phyloP scores from a whole-genome alignment of 2,888 invertebrate species.

The Chrysolina oricalcia region DNA sequence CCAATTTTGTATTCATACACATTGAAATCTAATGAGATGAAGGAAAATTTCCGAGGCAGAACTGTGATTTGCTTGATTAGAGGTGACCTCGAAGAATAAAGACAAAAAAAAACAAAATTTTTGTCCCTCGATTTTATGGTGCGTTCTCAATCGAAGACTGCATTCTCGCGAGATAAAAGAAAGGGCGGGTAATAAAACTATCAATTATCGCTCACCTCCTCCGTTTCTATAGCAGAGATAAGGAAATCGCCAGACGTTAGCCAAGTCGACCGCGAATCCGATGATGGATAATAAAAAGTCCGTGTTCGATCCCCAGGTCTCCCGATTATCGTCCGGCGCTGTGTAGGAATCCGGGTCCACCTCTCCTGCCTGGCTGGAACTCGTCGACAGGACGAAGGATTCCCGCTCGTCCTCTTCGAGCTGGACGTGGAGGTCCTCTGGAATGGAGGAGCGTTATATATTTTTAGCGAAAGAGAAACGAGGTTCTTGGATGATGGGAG shows the following conservation, averaged over 20 bases:
- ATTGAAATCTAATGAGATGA: no score
- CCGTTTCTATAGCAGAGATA: slow-evolving; percentile 86
- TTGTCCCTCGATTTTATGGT: slow-evolving; percentile 15
- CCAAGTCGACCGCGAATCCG: slow-evolving; percentile 88
- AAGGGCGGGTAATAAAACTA: slow-evolving; percentile 42
- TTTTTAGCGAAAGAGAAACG: not conserved
- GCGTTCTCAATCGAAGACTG: slow-evolving; percentile 2
- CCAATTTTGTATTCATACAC: no score
- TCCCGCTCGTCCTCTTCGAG: slow-evolving; percentile 71
- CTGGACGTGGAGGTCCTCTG: slow-evolving; percentile 72
- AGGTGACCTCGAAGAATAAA: not conserved
- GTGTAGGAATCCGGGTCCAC: slow-evolving; percentile 68
- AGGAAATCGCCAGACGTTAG: slow-evolving; percentile 90
- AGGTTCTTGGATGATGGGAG: no score
- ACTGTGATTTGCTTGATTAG: not conserved
- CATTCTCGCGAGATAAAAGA: slow-evolving; percentile 29
- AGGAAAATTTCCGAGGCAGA: not conserved
- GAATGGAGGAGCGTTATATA: slow-evolving; percentile 20
- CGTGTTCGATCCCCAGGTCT: slow-evolving; percentile 87
- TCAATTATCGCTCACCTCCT: slow-evolving; percentile 74
- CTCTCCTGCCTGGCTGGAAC: slow-evolving; percentile 69
- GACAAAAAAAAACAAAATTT: not conserved
- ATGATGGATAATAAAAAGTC: slow-evolving; percentile 89
- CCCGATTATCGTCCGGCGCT: slow-evolving; percentile 75
- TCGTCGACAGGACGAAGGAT: slow-evolving; percentile 69